These are phyloP conservation scores for Frankliniella intonsa DNA, from an alignment of 2,888 invertebrate genomes.

Conservation along the genomic window DNA sequence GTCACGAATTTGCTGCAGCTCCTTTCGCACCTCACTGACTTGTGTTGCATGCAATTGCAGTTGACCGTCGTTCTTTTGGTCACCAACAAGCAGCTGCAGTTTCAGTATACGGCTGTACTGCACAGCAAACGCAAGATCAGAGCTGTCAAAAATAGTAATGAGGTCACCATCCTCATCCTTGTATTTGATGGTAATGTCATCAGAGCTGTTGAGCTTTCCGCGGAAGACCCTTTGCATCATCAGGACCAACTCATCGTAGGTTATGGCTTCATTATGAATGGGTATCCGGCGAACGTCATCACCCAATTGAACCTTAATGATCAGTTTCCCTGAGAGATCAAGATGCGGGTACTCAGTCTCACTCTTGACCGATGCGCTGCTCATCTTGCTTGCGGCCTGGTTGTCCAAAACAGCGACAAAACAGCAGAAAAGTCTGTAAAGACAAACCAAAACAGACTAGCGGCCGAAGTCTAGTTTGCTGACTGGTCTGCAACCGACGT, in stretches of 20 bases:
- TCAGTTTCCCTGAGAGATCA: slow-evolving; percentile 52
- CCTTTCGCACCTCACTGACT: slow-evolving; percentile 42
- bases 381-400: neutral
- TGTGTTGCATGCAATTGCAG: slow-evolving; percentile 38
- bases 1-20: slow-evolving; percentile 54
- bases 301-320: slow-evolving; percentile 57
- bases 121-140: slow-evolving; percentile 64
- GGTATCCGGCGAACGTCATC: slow-evolving; percentile 65
- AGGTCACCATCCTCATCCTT: slow-evolving; percentile 69
- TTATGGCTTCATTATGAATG: slow-evolving; percentile 68
- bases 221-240: slow-evolving; percentile 70
- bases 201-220: slow-evolving; percentile 57
- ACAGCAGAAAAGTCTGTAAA: too few species aligned
- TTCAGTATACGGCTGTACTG: slow-evolving; percentile 62
- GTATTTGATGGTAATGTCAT: slow-evolving; percentile 66
- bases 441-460: too few species aligned
- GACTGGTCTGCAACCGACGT: too few species aligned
- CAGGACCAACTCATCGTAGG: slow-evolving; percentile 62
- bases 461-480: too few species aligned
- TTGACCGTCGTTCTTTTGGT: slow-evolving; percentile 42
- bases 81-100: slow-evolving; percentile 55
- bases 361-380: neutral
- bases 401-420: too few species aligned
- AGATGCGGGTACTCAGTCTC: slow-evolving; percentile 41
- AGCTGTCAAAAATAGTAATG: slow-evolving; percentile 65